Base-by-base conservation (phyloP, 2,888 invertebrate genomes). In the Autographa gamma region DNA sequence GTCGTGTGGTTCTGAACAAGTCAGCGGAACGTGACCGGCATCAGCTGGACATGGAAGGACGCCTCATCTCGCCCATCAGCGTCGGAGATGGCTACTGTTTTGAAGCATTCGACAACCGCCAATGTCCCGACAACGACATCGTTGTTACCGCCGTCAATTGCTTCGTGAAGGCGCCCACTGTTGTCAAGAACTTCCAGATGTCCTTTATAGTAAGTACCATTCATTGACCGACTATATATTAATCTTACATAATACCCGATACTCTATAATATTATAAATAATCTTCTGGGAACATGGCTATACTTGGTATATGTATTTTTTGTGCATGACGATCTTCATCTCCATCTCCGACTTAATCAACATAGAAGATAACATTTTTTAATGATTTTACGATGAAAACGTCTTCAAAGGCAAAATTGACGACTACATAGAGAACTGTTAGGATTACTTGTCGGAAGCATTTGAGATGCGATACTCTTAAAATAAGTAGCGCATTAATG, bases 121-220 rank as follows among this genome's bases (percentile, higher is more conserved):
- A 84, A 25, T 95, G 95, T 71, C 86, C 88, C 9, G 76, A 78
- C 6, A 85, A 84, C 2, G 87, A 87, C 34, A 71, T 93, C 5
- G 63, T 83, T 38, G 71, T 91, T n/a, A 90, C 90, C 1, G 89
- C 89, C 0, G 85, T 93, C 16, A 86, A 90, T n/a, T 96, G 96
- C 75, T 95, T 93, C 71, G 82, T 92, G 2, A 86, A 84, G 66
- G 73, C 80, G 38, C 79, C 80, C 1, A 73, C 79, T 34, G 69
- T 3, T 0, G 38, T 74, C 8, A 93, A 93, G 80, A 88, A 95
- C 74, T 95, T 92, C 75, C 75, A 82, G 32, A 71, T 93, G 38
- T 93, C 94, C 9, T 93, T 94, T 79, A 86, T 93, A 82, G 96
- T 96, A 87, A 93, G 93, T 87, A 52, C 16, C 69, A 65, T 63